These are phyloP conservation scores for Chaetodon trifascialis DNA, from an alignment of 2,113 vertebrate genomes.

Conservation along the genomic window DNA sequence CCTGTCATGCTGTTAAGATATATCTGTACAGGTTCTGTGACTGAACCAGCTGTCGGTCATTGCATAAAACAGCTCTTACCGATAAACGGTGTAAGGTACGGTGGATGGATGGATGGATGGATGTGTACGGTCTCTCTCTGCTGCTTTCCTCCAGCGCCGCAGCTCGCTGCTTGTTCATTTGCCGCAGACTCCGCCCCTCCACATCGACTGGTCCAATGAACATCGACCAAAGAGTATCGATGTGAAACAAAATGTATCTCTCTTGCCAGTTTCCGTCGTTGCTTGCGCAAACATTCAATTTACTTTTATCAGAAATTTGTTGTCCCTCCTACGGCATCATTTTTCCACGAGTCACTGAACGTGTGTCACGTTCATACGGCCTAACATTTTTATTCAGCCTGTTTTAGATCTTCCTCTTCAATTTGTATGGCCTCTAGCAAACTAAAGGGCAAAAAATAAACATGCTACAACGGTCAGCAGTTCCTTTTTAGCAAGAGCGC, in stretches of 20 bases:
- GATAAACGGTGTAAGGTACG: slow-evolving; percentile 37
- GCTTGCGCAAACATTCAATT: not conserved
- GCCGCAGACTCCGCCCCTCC: slow-evolving; percentile 72
- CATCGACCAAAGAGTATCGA: slow-evolving; percentile 51
- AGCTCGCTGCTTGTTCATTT: slow-evolving; percentile 70
- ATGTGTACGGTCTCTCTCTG: slow-evolving; percentile 56
- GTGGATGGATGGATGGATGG: slow-evolving; percentile 39
- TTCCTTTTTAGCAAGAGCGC: not conserved
- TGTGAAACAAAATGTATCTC: rapidly evolving
- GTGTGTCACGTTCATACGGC: rapidly evolving
- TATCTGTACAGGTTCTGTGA: not conserved
- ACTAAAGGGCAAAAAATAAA: not conserved
- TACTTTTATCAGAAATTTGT: not conserved
- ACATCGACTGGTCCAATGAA: slow-evolving; percentile 70
- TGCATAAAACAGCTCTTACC: slow-evolving; percentile 75
- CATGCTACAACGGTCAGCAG: not conserved
- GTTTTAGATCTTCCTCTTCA: not conserved
- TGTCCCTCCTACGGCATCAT: not conserved
- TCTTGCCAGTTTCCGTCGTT: not conserved
- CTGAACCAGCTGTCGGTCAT: slow-evolving; percentile 7
- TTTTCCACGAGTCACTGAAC: not conserved
- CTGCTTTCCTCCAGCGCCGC: slow-evolving; percentile 72
- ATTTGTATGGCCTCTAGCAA: not conserved
- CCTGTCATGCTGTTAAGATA: not conserved
- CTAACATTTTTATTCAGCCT: not conserved